These are phyloP conservation scores for Bovichtus variegatus DNA, from an alignment of 2,797 vertebrate species.

Conservation along the genomic window DNA sequence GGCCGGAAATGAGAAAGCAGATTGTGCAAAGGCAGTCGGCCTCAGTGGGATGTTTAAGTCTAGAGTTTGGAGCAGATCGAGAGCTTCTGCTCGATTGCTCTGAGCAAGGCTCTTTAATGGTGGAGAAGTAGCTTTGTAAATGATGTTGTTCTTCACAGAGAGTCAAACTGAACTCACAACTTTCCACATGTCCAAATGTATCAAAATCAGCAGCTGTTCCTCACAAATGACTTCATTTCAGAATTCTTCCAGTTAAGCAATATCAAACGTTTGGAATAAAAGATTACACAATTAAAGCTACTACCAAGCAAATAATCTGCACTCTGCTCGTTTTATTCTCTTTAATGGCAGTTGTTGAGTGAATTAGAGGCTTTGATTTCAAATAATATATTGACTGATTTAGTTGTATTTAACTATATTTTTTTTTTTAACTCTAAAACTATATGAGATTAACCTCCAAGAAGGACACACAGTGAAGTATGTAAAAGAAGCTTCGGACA, in stretches of 20 bases:
- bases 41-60: too few species aligned
- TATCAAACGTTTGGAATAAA: too few species aligned
- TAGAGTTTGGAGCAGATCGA: not conserved
- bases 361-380: not conserved
- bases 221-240: not conserved
- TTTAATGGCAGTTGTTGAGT: not conserved
- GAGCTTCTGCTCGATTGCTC: not conserved
- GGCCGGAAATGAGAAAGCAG: slow-evolving; percentile 7
- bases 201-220: not conserved
- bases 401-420: not conserved
- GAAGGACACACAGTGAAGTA: not conserved
- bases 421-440: not conserved
- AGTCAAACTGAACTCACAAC: not conserved
- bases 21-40: too few species aligned
- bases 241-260: too few species aligned
- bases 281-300: too few species aligned
- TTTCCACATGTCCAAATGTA: not conserved
- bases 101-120: not conserved
- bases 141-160: not conserved
- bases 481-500: not conserved
- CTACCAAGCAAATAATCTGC: too few species aligned
- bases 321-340: not conserved
- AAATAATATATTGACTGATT: not conserved
- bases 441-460: not conserved
- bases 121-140: not conserved